These are phyloP conservation scores for Alectura lathami DNA, from an alignment of 2,113 vertebrate species.

Conservation along the genomic window DNA sequence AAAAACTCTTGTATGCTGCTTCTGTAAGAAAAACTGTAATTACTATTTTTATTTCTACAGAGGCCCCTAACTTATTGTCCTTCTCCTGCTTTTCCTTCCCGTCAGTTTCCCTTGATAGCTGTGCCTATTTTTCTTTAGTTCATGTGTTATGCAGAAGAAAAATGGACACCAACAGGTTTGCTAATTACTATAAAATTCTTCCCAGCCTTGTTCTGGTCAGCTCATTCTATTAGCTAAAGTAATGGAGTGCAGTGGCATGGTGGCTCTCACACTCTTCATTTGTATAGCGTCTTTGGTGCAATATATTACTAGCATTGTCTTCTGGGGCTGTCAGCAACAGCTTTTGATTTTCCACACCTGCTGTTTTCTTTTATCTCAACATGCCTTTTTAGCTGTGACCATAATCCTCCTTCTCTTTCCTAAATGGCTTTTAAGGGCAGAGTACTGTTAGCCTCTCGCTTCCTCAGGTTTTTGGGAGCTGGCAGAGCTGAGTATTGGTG, in stretches of 20 bases:
- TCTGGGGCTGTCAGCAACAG: not conserved
- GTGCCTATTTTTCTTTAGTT: slow-evolving; percentile 27
- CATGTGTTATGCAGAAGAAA: slow-evolving; percentile 15
- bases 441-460: not conserved
- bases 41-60: not conserved
- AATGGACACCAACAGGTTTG: slow-evolving; percentile 33
- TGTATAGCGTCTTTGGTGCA: slow-evolving; percentile 3
- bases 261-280: slow-evolving; percentile 10
- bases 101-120: not conserved
- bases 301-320: slow-evolving; percentile 23
- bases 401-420: not conserved
- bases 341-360: slow-evolving; percentile 47
- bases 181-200: slow-evolving; percentile 50
- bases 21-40: not conserved
- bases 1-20: not conserved
- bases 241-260: slow-evolving; percentile 11
- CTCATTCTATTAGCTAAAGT: slow-evolving; percentile 43
- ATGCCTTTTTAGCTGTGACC: not conserved
- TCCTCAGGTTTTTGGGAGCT: not conserved
- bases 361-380: slow-evolving; percentile 6
- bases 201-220: slow-evolving; percentile 4
- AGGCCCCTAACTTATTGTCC: not conserved
- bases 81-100: not conserved
- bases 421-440: not conserved
- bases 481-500: not conserved